Percentiles rank a stretch among this genome's conserved stretches.
Evolutionary conservation across 2,113 vertebrate genomes (phyloP).

Genomic region (Corapipo altera): DNA sequence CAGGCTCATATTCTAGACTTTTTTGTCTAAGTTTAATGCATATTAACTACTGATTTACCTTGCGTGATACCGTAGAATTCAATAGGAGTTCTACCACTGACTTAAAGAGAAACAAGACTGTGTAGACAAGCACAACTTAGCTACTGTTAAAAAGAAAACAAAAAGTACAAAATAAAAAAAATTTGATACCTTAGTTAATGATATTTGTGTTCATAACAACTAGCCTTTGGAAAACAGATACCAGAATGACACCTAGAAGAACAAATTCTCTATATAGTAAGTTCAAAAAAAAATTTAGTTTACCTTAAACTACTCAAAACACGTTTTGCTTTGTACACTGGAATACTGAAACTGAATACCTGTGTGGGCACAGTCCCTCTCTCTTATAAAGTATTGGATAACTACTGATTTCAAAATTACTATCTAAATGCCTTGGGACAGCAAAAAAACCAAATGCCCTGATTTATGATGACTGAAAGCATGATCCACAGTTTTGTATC

Average conservation of each 20-base stretch:
- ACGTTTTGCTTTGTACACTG: not conserved
- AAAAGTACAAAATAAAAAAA: not conserved
- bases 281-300: not conserved
- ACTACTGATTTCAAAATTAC: not conserved
- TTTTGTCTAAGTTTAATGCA: not conserved
- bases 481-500: accelerated
- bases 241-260: not conserved
- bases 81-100: not conserved
- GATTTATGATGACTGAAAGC: not conserved
- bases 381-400: not conserved
- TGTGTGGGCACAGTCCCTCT: not conserved
- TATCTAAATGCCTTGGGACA: not conserved
- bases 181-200: not conserved
- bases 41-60: not conserved
- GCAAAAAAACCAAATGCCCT: not conserved
- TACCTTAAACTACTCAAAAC: not conserved
- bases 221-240: not conserved
- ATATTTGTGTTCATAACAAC: not conserved
- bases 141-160: not conserved
- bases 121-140: not conserved
- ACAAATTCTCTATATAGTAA: not conserved
- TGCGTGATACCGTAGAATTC: not conserved
- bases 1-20: not conserved
- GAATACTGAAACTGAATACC: not conserved
- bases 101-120: not conserved